These are phyloP conservation scores for Heliocidaris erythrogramma DNA, from an alignment of 35 echinoderm and acorn worm genomes.

Conservation along the genomic window DNA sequence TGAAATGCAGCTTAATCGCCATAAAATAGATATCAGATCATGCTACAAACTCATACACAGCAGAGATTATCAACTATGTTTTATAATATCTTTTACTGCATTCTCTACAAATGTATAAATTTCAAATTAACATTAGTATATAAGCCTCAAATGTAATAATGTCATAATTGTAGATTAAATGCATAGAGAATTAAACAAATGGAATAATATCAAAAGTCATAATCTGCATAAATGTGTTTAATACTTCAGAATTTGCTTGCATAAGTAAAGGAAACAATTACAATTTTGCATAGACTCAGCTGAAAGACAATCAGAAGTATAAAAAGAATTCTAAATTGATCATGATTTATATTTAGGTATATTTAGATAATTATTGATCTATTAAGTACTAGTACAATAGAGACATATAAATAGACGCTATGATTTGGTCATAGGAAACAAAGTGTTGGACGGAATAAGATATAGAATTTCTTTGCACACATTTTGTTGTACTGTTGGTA, in stretches of 20 bases:
- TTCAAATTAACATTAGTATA: not conserved
- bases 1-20: not conserved
- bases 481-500: not conserved
- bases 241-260: not conserved
- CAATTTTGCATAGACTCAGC: not conserved
- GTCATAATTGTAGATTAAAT: no score
- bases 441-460: not conserved
- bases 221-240: not conserved
- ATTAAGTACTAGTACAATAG: not conserved
- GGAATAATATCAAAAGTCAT: no score
- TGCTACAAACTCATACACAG: no score
- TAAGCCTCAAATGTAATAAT: not conserved
- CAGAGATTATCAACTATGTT: no score
- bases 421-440: constrained; percentile 3
- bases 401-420: not conserved
- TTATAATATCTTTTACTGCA: no score
- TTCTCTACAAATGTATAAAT: no score
- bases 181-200: no score
- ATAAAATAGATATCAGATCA: not conserved
- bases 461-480: not conserved
- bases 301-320: not conserved
- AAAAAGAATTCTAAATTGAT: not conserved
- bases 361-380: not conserved
- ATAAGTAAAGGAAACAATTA: not conserved
- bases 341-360: not conserved